phyloP scores from a whole-genome alignment of 1,140 invertebrate genomes.

The Trachymyrmex cornetzi region DNA sequence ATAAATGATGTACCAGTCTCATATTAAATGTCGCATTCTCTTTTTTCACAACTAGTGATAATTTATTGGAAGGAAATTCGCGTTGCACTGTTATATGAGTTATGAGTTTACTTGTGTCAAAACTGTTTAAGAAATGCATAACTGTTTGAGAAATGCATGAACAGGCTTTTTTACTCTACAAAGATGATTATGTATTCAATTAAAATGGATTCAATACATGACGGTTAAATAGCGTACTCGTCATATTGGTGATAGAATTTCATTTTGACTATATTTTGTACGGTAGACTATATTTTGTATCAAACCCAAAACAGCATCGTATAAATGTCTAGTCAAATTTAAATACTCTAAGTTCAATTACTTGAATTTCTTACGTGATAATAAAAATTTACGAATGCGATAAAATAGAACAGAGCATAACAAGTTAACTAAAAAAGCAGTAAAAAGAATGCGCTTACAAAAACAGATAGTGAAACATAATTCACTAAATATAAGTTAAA shows the following conservation, averaged over 20 bases:
- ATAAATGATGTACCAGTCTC: slow-evolving; percentile 29
- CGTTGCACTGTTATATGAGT: not conserved
- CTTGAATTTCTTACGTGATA: not conserved
- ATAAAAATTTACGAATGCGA: not conserved
- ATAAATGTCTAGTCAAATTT: not conserved
- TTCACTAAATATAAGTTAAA: not conserved
- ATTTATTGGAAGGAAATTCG: not conserved
- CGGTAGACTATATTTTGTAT: not conserved
- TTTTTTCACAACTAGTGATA: not conserved
- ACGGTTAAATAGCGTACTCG: not conserved
- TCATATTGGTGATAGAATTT: not conserved
- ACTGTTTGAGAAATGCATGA: slow-evolving; percentile 8
- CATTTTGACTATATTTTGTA: not conserved
- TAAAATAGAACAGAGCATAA: not conserved
- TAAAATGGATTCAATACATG: not conserved
- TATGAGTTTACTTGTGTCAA: not conserved
- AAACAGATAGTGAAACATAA: not conserved
- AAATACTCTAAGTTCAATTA: not conserved
- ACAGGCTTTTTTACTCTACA: not conserved
- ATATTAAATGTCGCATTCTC: slow-evolving; percentile 21
- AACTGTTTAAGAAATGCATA: too few species aligned
- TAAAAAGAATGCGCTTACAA: not conserved
- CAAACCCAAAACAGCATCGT: not conserved
- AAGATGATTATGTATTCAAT: slow-evolving; percentile 5
- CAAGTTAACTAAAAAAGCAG: not conserved